Evolutionary conservation across 2,888 invertebrate species (phyloP).

Genomic region (Priocnemis perturbator): DNA sequence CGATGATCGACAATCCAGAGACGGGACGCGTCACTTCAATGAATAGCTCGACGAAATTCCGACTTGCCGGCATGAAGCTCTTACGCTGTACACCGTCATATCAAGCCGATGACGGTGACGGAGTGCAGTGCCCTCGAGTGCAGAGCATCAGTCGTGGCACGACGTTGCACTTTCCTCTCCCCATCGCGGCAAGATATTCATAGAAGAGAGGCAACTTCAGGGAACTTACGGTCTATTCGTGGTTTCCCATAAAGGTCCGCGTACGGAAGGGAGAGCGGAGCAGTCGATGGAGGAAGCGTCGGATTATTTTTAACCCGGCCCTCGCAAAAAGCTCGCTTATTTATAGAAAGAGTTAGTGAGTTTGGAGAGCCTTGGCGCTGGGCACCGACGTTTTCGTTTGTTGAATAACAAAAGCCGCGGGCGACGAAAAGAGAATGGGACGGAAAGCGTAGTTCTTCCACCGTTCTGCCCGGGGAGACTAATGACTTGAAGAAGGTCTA

Average conservation of each 20-base stretch:
- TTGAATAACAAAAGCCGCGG: no score
- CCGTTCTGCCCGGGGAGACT: no score
- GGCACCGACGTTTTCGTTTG: not conserved
- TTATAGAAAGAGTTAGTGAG: constrained; percentile 35
- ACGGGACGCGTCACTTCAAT: no score
- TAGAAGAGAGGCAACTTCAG: constrained; percentile 66
- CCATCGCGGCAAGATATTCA: constrained; percentile 68
- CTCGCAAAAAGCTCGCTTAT: constrained; percentile 49
- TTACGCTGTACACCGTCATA: not conserved
- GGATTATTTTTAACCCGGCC: constrained; percentile 54
- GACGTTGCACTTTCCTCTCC: constrained; percentile 45
- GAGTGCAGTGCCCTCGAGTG: constrained; percentile 64
- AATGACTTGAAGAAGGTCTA: no score
- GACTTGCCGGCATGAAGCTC: no score
- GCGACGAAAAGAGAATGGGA: no score
- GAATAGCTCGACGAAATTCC: no score
- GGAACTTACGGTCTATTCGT: constrained; percentile 71
- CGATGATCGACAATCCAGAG: no score
- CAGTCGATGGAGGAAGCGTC: constrained; percentile 49
- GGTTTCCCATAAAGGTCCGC: constrained; percentile 68
- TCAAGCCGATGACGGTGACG: constrained; percentile 18
- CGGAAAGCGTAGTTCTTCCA: no score
- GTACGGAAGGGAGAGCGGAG: constrained; percentile 25
- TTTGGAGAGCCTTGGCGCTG: not conserved
- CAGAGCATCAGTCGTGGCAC: constrained; percentile 40